A percentile compares a stretch with the other conserved stretches of the same genome.
These are phyloP conservation scores for Nephrocerus scutellatus DNA, from an alignment of 2,888 invertebrate species.

Conservation along the genomic window DNA sequence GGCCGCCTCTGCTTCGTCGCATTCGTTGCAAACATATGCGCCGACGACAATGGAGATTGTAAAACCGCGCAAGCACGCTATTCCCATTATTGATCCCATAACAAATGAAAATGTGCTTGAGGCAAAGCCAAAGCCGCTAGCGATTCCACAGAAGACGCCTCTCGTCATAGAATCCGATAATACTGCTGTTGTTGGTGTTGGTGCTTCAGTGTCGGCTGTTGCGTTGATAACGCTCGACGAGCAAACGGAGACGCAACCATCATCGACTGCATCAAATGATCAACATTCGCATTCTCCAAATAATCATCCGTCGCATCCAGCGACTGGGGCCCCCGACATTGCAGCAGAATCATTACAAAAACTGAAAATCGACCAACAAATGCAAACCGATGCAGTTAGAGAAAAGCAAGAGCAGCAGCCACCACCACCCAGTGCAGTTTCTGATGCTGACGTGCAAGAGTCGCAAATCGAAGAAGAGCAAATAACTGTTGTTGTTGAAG, in stretches of 20 bases:
- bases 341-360: slow-evolving; percentile 4
- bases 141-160: slow-evolving; percentile 6
- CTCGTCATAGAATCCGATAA: too few species aligned
- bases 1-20: slow-evolving; percentile 8
- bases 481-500: slow-evolving; percentile 7
- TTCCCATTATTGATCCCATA: slow-evolving; percentile 42
- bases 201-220: slow-evolving; percentile 1
- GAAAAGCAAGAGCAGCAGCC: too few species aligned
- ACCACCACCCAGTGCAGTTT: too few species aligned
- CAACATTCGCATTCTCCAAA: slow-evolving; percentile 20
- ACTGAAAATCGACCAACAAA: slow-evolving; percentile 31
- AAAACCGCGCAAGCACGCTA: slow-evolving; percentile 36
- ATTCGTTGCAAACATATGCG: slow-evolving; percentile 20
- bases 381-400: slow-evolving; percentile 28
- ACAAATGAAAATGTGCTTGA: slow-evolving; percentile 39
- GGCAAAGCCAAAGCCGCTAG: slow-evolving; percentile 22
- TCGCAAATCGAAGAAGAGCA: slow-evolving; percentile 8
- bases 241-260: slow-evolving; percentile 22
- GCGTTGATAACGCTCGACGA: not conserved
- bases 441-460: not conserved
- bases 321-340: not conserved
- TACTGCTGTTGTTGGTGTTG: too few species aligned
- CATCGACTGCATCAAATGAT: slow-evolving; percentile 22
- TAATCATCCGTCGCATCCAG: slow-evolving; percentile 10
- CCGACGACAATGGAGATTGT: slow-evolving; percentile 22